Evolutionary conservation across 2,113 vertebrate species (phyloP).

Genomic region (Noturus placidus): DNA sequence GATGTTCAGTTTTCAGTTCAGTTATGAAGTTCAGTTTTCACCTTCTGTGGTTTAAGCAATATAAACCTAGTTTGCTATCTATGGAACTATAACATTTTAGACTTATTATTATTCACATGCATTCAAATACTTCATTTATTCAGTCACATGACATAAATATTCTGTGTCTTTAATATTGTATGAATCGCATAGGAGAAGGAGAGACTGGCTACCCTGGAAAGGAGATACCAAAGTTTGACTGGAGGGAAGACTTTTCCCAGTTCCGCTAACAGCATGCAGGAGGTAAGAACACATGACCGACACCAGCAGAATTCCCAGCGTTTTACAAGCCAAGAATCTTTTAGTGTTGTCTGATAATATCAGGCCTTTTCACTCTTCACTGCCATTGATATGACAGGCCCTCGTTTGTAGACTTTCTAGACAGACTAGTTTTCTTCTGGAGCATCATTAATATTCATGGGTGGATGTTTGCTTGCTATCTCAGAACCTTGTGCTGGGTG

Average conservation of each 20-base stretch:
- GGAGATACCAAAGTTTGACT: slow-evolving; percentile 76
- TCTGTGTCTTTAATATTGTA: background rate
- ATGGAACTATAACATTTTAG: background rate
- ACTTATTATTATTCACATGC: background rate
- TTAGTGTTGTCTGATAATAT: slow-evolving; percentile 32
- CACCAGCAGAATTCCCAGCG: slow-evolving; percentile 8
- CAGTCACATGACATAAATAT: background rate
- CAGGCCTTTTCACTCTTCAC: slow-evolving; percentile 13
- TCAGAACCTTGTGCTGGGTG: slow-evolving; percentile 27
- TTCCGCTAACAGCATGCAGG: slow-evolving; percentile 73
- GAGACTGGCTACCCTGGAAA: slow-evolving; percentile 79
- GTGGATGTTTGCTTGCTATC: slow-evolving; percentile 38
- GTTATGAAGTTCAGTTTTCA: background rate
- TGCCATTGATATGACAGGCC: slow-evolving; percentile 25
- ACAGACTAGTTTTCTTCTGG: slow-evolving; percentile 40
- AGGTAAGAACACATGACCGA: slow-evolving; percentile 72
- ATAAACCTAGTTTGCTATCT: background rate
- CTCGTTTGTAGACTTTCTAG: slow-evolving; percentile 21
- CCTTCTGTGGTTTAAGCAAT: background rate
- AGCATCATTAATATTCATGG: slow-evolving; percentile 45
- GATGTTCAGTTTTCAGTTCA: background rate
- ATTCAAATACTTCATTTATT: background rate
- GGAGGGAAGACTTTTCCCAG: slow-evolving; percentile 82
- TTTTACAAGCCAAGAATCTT: slow-evolving; percentile 1
- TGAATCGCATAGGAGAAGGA: slow-evolving; percentile 84